Conservation (phyloP, 1,140 invertebrate genomes). For the Pseudomyrmex pallidus region DNA sequence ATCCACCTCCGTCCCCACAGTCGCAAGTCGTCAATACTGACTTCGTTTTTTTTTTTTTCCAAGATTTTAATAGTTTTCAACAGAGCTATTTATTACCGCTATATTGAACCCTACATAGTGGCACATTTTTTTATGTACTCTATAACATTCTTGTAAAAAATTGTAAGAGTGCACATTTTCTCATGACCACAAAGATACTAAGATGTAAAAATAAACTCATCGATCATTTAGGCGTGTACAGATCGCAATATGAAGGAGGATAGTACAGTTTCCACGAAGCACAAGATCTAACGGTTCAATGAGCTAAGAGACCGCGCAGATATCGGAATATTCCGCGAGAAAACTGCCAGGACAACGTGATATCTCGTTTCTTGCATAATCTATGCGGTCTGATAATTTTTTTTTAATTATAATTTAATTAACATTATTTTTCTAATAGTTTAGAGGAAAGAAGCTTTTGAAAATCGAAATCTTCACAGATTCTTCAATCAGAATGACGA, state of each 20-base stretch:
- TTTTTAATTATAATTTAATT: slow-evolving; percentile 1
- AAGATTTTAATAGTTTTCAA: slow-evolving; percentile 8
- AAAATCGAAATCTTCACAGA: slow-evolving; percentile 31
- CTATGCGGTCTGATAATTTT: slow-evolving; percentile 32
- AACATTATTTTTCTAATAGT: slow-evolving; percentile 14
- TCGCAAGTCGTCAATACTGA: not conserved
- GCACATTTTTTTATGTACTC: not conserved
- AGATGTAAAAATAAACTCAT: not conserved
- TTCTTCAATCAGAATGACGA: slow-evolving; percentile 28
- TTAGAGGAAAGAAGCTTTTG: slow-evolving; percentile 43
- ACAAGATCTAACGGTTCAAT: slow-evolving; percentile 54
- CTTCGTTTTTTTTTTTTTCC: slow-evolving; percentile 37
- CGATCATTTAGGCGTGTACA: not conserved
- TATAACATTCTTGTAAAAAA: not conserved
- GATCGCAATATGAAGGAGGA: slow-evolving; percentile 3
- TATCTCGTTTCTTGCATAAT: slow-evolving; percentile 28
- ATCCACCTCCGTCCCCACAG: not conserved
- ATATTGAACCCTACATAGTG: not conserved
- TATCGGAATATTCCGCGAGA: slow-evolving; percentile 39
- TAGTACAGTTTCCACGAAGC: not conserved
- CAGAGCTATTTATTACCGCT: not conserved
- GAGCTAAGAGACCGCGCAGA: slow-evolving; percentile 9
- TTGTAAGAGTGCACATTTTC: too few relatives aligned
- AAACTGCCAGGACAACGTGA: slow-evolving; percentile 30
- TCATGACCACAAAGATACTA: not conserved